Evolutionary conservation across 2,888 invertebrate genomes (phyloP), one percentile per base, ranked within the genome.

Genomic region (Campoplex capitator): DNA sequence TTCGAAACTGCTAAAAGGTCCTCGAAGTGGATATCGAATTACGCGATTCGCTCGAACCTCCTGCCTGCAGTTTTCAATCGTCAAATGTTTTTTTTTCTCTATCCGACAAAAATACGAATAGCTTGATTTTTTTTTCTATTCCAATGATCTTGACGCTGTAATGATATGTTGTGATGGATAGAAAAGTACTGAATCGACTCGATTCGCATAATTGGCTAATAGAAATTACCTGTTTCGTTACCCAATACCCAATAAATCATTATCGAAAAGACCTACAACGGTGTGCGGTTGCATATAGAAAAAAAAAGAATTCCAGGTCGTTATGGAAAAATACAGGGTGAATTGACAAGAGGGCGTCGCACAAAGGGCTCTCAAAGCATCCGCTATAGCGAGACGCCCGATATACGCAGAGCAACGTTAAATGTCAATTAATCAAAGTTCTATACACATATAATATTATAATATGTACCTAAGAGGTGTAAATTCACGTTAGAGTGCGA

Each of bases 341-440:
- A 28, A 38, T 28, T 70, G 56, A 62, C 83, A 89, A 88, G 89
- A 90, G 91, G 90, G 89, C 87, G 70, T 81, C 13, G 76, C 88
- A 67, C 81, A 73, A 85, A 81, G 67, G 67, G 74, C 51, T 54
- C 35, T 51, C 32, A 48, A n/a, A 32, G 76, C n/a, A 54, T 35
- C 32, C 32, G 56, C 79, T 42, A 23, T 23, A 73, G 71, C 38
- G 90, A 79, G 83, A 62, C 88, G 51, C 16, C 42, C 62, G 90
- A 89, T 90, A 91, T 90, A 28, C 54, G 32, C 78, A 91, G 89
- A 91, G 90, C 89, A 91, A 91, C 90, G 89, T 89, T 88, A 91
- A 90, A 89, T 88, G 88, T 90, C 92, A 91, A 92, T 92, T 92
- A 92, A 92, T 92, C 92, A 92, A 91, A 38, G 48, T 73, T 58